Base-by-base conservation (phyloP, 2,888 invertebrate genomes). In the Pilophorus perplexus region DNA sequence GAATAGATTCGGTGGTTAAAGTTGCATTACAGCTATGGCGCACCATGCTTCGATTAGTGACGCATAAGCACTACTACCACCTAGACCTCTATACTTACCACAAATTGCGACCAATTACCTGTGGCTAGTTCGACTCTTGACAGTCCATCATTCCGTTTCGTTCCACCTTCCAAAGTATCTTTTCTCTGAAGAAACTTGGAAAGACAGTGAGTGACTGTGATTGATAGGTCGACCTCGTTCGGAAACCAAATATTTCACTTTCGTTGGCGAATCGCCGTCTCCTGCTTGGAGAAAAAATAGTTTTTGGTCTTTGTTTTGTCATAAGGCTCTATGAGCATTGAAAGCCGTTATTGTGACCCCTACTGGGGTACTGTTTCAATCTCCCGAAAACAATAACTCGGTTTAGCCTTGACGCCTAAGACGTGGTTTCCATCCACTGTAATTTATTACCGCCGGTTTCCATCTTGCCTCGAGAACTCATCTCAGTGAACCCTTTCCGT, bases 171-270 rank as follows among this genome's bases (percentile, higher is more conserved):
- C 16, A 18, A 6, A n/a, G 52, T 28, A 16, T 28, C 28, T 25
- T 52, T 33, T 33, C 33, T 12, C 33, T 33, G 33, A 33, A 33
- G 33, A 33, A 33, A 33, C 33, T 33, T 6, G 33, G 6, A 33
- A 33, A 33, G 33, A 33, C 33, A 33, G 33, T 33, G 52, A 52
- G 27, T 52, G 52, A 28, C 52, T 52, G 52, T 52, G 52, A 52
- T 52, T 52, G 52, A 52, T 52, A 52, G 52, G 28, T 18, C 33
- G 28, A 25, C 52, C 33, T 16, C 52, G 27, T 8, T 3, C 52
- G 18, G 28, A 52, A 28, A 27, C 6, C 18, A 52, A 52, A 52
- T 52, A 52, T 52, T 52, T 52, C 52, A 52, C 28, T 52, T 52
- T 52, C 18, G 28, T 52, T 52, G 52, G 52, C 25, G n/a, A 16